Conservation (phyloP, 2,113 vertebrate genomes). For the Limnothrissa miodon region DNA sequence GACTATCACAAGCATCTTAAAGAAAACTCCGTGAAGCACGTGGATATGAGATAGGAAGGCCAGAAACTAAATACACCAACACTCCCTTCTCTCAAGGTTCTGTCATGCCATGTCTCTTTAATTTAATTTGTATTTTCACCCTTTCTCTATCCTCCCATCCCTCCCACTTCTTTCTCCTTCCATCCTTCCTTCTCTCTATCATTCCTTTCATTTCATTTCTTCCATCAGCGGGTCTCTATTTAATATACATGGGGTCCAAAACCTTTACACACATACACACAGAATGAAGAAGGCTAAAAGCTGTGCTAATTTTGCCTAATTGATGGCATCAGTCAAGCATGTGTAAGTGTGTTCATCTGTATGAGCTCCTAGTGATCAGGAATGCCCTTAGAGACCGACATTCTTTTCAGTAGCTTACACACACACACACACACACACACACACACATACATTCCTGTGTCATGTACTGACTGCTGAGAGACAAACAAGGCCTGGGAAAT, state of each 20-base stretch:
- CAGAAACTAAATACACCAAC: too few species aligned
- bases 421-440: neutral
- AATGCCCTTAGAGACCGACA: conserved; percentile 29
- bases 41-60: too few species aligned
- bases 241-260: neutral
- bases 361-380: conserved; percentile 48
- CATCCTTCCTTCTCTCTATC: neutral
- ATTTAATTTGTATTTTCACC: too few species aligned
- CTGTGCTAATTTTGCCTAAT: neutral
- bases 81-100: too few species aligned
- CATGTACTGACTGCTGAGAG: neutral
- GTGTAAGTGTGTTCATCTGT: conserved; percentile 38
- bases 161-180: neutral
- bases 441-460: neutral
- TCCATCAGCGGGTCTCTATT: too few species aligned
- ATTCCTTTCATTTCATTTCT: neutral
- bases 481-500: neutral
- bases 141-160: too few species aligned
- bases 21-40: neutral
- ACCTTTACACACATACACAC: conserved; percentile 25
- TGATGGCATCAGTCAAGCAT: neutral
- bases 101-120: too few species aligned
- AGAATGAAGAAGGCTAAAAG: conserved; percentile 2
- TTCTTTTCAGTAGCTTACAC: neutral
- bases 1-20: neutral